Conservation (phyloP, 2,113 vertebrate species). For the Eptesicus fuscus region DNA sequence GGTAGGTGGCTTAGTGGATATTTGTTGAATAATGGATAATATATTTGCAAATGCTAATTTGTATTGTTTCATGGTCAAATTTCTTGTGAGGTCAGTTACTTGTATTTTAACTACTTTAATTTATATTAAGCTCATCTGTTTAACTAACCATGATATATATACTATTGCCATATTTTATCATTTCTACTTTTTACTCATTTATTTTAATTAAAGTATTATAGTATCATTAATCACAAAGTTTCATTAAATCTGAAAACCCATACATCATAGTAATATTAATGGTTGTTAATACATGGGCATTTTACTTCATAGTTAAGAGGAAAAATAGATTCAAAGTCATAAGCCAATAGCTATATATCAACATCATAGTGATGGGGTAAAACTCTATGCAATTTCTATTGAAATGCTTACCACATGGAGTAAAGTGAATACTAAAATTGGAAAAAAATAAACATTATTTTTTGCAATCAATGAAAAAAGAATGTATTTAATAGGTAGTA, state of each 20-base stretch:
- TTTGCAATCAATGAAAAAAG: background rate
- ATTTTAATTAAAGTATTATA: constrained; percentile 39
- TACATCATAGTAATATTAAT: background rate
- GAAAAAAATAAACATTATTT: background rate
- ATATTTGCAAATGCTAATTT: background rate
- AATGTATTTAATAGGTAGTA: background rate
- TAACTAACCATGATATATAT: background rate
- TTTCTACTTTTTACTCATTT: constrained; percentile 28
- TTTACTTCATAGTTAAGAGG: background rate
- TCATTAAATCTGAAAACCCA: constrained; percentile 5
- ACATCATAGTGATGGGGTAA: background rate
- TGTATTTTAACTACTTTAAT: background rate
- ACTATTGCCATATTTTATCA: constrained; percentile 19
- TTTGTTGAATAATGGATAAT: background rate
- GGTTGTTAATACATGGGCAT: background rate
- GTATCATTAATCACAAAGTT: constrained; percentile 14
- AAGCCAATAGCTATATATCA: background rate
- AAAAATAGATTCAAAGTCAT: constrained; percentile 9
- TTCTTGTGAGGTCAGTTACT: background rate
- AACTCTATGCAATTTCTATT: background rate
- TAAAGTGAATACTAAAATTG: background rate
- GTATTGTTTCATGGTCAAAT: background rate
- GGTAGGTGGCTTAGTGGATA: background rate
- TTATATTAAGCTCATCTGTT: background rate
- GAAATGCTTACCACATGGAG: background rate